Percentiles rank a stretch among this genome's conserved stretches.
These are phyloP conservation scores for Dendrocincla tyrannina DNA, from an alignment of 2,797 vertebrate genomes.

Conservation along the genomic window DNA sequence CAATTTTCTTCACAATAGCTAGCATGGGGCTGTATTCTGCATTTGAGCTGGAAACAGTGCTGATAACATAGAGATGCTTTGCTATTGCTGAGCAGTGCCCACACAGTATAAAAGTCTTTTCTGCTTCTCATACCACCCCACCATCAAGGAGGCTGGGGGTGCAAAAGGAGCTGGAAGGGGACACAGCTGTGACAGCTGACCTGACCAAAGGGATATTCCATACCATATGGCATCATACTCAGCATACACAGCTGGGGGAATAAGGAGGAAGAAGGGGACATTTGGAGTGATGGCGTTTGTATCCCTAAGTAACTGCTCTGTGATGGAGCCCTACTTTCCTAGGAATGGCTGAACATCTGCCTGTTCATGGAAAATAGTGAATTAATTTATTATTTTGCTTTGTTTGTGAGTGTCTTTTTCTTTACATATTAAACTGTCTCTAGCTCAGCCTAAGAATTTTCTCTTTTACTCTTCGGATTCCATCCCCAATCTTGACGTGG, in stretches of 20 bases:
- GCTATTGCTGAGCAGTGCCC: not conserved
- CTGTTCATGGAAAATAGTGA: not conserved
- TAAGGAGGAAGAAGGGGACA: accelerated
- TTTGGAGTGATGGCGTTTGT: not conserved
- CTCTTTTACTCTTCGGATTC: not conserved
- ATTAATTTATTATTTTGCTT: not conserved
- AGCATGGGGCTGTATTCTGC: accelerated
- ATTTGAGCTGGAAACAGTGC: not conserved
- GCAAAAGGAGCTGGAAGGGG: not conserved
- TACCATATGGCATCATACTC: not conserved
- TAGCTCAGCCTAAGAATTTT: not conserved
- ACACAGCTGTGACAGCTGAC: not conserved
- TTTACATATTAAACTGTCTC: not conserved
- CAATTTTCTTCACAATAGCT: not conserved
- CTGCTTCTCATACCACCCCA: not conserved
- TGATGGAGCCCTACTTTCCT: not conserved
- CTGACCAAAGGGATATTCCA: not conserved
- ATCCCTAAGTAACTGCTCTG: not conserved
- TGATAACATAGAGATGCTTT: not conserved
- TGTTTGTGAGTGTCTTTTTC: not conserved
- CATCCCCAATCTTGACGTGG: not conserved
- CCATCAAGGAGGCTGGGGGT: not conserved
- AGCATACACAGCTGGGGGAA: not conserved
- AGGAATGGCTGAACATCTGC: not conserved
- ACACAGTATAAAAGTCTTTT: not conserved